Base-by-base conservation (phyloP, 2,797 vertebrate genomes). In the Sebastes iracundus region DNA sequence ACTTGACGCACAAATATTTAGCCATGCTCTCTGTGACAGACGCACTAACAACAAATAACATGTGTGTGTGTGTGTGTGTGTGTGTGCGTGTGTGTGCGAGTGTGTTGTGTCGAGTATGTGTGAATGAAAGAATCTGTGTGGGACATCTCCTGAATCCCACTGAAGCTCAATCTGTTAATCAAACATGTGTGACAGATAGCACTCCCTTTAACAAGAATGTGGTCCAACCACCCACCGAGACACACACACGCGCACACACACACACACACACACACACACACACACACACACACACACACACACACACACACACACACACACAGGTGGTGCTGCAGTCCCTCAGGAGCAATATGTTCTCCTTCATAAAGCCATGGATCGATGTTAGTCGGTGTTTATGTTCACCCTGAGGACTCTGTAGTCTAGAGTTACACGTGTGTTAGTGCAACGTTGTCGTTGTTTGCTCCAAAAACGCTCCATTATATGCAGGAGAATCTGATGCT, bases 161-260 rank as follows among this genome's bases (percentile, higher is more conserved):
- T 66, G 72, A 65, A 86, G 90, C 71, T 63, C 79, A 88, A 91
- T 89, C 79, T 80, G 88, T 88, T 92, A 83, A 92, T 94, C 80
- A 76, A 79, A 90, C 83, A 87, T 79, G 72, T 89, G 89, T 81
- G 85, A 93, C 81, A 89, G 88, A 90, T 75, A 93, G 81, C 90
- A 87, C 93, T 92, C 90, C 93, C 86, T 92, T 86, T 86, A 65
- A 81, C 76, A 95, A 92, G 93, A 95, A 96, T 95, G 94, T 80
- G 80, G 92, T 86, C 79, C 72, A 90, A 91, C 92, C 87, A 88
- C 88, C 85, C 90, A 87, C 88, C 1, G 7, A 79, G 46, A 81
- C 71, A 59, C 80, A 67, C 70, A 67, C 61, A 67, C 53, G 58
- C 52, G 38, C 25, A 68, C 71, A 42, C 20, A 23, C 68, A 61